These are phyloP conservation scores for Metopolophium dirhodum DNA, from an alignment of 1,140 invertebrate species.

Conservation along the genomic window DNA sequence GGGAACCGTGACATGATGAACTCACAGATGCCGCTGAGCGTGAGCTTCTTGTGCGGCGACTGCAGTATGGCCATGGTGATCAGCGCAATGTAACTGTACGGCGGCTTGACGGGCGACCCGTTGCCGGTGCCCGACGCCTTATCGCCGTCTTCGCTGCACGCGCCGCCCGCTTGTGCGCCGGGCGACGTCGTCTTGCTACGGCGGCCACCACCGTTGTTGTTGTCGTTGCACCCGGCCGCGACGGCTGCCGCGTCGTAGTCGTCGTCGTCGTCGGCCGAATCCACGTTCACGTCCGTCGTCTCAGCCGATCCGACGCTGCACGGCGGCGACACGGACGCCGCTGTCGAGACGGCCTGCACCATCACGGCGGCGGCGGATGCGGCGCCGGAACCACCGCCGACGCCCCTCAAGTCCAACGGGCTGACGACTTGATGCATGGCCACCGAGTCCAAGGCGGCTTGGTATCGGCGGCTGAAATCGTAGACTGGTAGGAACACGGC, in stretches of 20 bases:
- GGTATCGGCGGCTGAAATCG: constrained; percentile 47
- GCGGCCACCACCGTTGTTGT: background rate
- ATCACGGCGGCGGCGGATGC: constrained; percentile 32
- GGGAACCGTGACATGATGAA: constrained; percentile 99
- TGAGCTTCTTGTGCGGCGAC: constrained; percentile 95
- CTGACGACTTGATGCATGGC: constrained; percentile 52
- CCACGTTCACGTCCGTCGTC: constrained; percentile 61
- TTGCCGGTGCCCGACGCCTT: constrained; percentile 56
- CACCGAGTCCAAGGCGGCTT: constrained; percentile 10
- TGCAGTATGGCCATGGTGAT: constrained; percentile 98
- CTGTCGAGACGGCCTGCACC: constrained; percentile 20
- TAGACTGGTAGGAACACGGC: constrained; percentile 39
- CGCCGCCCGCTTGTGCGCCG: background rate
- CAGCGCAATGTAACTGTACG: constrained; percentile 96
- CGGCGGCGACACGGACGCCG: constrained; percentile 44
- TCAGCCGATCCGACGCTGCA: constrained; percentile 58
- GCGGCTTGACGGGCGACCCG: constrained; percentile 77
- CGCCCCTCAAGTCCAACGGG: constrained; percentile 60
- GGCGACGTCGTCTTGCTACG: constrained; percentile 15
- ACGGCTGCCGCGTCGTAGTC: constrained; percentile 27
- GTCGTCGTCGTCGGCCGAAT: constrained; percentile 60
- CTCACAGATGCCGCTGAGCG: constrained; percentile 96
- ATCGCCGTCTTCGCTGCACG: constrained; percentile 50
- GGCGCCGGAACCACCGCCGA: background rate
- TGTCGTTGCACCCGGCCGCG: background rate